Evolutionary conservation across 2,797 vertebrate species (phyloP).

Genomic region (Catamblyrhynchus diadema): DNA sequence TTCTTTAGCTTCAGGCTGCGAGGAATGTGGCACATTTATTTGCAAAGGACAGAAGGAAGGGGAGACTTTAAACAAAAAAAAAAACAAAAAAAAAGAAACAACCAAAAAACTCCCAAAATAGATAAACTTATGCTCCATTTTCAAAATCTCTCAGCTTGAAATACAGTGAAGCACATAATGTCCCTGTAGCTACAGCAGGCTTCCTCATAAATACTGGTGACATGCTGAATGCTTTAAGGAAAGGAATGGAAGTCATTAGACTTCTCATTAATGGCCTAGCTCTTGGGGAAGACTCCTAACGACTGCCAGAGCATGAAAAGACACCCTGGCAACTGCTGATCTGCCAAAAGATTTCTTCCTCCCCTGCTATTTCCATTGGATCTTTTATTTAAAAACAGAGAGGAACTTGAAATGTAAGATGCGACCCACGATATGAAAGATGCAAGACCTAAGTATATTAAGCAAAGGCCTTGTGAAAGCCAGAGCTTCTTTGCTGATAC

Average conservation of each 20-base stretch:
- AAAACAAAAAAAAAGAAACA: not conserved
- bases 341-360: not conserved
- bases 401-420: not conserved
- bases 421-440: not conserved
- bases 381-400: not conserved
- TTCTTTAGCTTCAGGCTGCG: not conserved
- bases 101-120: not conserved
- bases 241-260: conserved; percentile 47
- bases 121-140: conserved; percentile 26
- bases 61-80: not conserved
- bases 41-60: conserved; percentile 14
- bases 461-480: not conserved
- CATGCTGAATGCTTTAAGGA: conserved; percentile 24
- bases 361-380: not conserved
- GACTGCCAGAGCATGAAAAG: not conserved
- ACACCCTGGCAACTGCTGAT: conserved; percentile 11
- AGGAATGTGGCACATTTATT: conserved; percentile 25
- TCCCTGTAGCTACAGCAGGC: conserved; percentile 39
- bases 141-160: conserved; percentile 50
- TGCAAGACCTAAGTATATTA: not conserved
- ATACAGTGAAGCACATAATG: conserved; percentile 21
- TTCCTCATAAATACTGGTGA: conserved; percentile 50
- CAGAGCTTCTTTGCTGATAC: not conserved
- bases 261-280: conserved; percentile 36
- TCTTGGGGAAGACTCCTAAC: not conserved